Base-by-base conservation (phyloP, 2,888 invertebrate species). In the Philonicus albiceps region DNA sequence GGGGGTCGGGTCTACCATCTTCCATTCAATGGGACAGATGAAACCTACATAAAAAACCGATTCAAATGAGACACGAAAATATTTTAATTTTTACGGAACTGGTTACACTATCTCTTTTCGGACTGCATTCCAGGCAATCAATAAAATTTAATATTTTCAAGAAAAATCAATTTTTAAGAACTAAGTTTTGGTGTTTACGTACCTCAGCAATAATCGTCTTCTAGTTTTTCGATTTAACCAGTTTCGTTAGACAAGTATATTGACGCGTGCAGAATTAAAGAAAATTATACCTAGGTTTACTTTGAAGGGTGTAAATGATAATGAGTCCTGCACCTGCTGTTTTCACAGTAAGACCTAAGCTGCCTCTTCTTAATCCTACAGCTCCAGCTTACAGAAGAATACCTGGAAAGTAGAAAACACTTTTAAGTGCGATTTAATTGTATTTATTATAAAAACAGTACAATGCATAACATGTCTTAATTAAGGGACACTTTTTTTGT, bases 81-180 rank as follows among this genome's bases (percentile, higher is more conserved):
- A 80, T 80, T 80, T 80, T 80, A 80, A 80, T 80, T 80, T 53
- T 31, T 49, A 53, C 53, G 49, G 49, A 80, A 80, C 53, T 80
- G 34, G 80, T 80, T 80, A 80, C 80, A 53, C 80, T 80, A 19
- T 49, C 64, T 64, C 80, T 31, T 53, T 49, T 49, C n/a, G 53
- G 30, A 27, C 27, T 80, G 30, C 80, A 80, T 80, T 80, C 80
- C 76, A 76, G 19, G 34, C 5, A 40, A 40, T 76, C 76, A 43
- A 76, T 40, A 19, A 76, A 76, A 76, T 40, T 76, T n/a, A 74
- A 74, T 30, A 30, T 34, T 74, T 34, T 64, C 2, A n/a, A n/a
- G 19, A 49, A 49, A 49, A n/a, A n/a, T 3, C 49, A 16, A 49
- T 16, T 49, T 49, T 49, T 34, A 34, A 34, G 34, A 34, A 7